Base-by-base conservation (phyloP, 2,113 vertebrate genomes). In the Alces alces region DNA sequence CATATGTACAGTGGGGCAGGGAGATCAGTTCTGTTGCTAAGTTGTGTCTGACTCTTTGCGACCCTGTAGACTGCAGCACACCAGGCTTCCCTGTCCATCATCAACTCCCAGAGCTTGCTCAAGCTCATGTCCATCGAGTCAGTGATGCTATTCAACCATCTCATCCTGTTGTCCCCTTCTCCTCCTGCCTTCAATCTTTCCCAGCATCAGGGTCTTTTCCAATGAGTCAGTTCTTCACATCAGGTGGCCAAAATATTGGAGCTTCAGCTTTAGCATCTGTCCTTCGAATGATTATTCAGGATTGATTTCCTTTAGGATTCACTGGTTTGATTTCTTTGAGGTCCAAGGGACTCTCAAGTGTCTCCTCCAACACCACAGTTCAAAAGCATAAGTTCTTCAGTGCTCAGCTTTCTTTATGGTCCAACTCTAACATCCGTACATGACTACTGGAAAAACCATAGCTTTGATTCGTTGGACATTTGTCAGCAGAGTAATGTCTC, bases 1-100 rank as follows among this genome's bases (percentile, higher is more conserved):
- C 14, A 2, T 28, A 6, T 47, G 3, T 45, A 5, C 52, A 15
- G 2, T 21, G 15, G 10, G 2, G 8, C 3, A 17, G 11, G 16
- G 25, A 57, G 30, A 30, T 39, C n/a, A 73, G 66, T 73, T 73
- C 66, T 23, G n/a, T 39, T 0, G 0, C n/a, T 73, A n/a, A 73
- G 19, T 73, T 39, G 66, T 73, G 10, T 73, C n/a, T 39, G 2
- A 73, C 10, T 73, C 19, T 70, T 36, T 73, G 10, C 0, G 5
- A 23, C n/a, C 19, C 66, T 1, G 5, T 73, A 36, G 19, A 73
- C 66, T 39, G 19, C 33, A 10, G 61, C 66, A 39, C 19, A 12
- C n/a, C n/a, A 73, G 66, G n/a, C 19, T 39, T 73, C 66, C 66
- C n/a, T 39, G n/a, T 39, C 66, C 66, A 39, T 25, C 66, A 73